These are phyloP conservation scores for Ophraella communa DNA, from an alignment of 2,888 invertebrate genomes.

Conservation along the genomic window DNA sequence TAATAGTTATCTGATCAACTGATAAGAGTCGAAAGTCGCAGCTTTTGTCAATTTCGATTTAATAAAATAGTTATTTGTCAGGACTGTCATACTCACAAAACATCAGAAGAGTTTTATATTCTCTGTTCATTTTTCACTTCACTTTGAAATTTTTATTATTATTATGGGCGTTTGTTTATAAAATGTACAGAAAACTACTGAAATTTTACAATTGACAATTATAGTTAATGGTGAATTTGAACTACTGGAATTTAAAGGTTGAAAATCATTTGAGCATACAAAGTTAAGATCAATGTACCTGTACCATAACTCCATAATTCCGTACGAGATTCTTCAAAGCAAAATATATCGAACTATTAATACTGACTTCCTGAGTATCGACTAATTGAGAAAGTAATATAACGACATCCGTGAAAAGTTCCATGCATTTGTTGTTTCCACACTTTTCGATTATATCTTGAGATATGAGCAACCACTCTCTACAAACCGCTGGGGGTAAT, in stretches of 20 bases:
- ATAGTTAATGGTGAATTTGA: no score
- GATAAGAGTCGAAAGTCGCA: no score
- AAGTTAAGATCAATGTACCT: constrained; percentile 42
- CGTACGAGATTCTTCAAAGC: constrained; percentile 51
- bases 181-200: no score
- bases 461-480: constrained; percentile 51
- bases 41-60: no score
- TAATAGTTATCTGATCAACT: no score
- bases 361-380: constrained; percentile 44
- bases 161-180: no score
- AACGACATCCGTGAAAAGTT: constrained; percentile 49
- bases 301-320: constrained; percentile 48
- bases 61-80: no score
- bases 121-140: no score
- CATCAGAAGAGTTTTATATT: no score
- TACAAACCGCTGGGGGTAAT: constrained; percentile 49
- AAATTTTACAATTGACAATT: no score
- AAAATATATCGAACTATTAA: constrained; percentile 29
- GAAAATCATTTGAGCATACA: background rate
- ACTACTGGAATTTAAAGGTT: background rate
- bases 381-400: constrained; percentile 51
- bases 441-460: constrained; percentile 41
- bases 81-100: no score
- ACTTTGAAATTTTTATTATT: no score
- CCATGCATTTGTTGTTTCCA: constrained; percentile 41